Evolutionary conservation across 2,113 vertebrate genomes (phyloP).

Genomic region (Cottus gobio): DNA sequence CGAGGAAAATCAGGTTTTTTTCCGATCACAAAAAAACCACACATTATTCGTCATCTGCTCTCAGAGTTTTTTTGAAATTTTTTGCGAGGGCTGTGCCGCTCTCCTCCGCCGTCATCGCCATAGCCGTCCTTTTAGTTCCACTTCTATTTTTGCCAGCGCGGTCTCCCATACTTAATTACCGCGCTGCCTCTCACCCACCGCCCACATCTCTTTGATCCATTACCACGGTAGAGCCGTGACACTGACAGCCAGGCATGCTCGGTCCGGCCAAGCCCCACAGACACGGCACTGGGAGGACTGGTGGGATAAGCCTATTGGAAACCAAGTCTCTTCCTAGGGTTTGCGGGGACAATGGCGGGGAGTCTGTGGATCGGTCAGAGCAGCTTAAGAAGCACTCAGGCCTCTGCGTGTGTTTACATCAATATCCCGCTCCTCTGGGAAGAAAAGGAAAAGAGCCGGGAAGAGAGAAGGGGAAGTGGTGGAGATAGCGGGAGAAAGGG

Average conservation of each 20-base stretch:
- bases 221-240: conserved; percentile 38
- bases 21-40: too few relatives aligned
- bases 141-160: conserved; percentile 55
- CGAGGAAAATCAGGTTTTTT: neutral
- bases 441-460: conserved; percentile 11
- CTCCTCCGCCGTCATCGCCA: conserved; percentile 27
- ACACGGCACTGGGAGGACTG: conserved; percentile 42
- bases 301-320: conserved; percentile 68
- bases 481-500: conserved; percentile 27
- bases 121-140: conserved; percentile 55
- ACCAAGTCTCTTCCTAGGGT: conserved; percentile 61
- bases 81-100: neutral
- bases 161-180: conserved; percentile 61
- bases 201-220: conserved; percentile 59
- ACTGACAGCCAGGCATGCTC: conserved; percentile 28
- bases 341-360: conserved; percentile 54
- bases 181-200: conserved; percentile 31
- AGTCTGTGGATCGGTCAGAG: conserved; percentile 54
- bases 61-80: conserved; percentile 10
- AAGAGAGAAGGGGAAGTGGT: neutral
- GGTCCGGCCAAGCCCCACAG: conserved; percentile 33
- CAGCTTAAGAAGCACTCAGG: conserved; percentile 62
- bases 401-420: conserved; percentile 66
- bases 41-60: neutral
- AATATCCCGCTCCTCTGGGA: conserved; percentile 41